Percentiles rank a stretch among this genome's conserved stretches.
These are phyloP conservation scores for Dendrophyllia cribrosa DNA, from an alignment of 64 coral and sea anemone species.

Conservation along the genomic window DNA sequence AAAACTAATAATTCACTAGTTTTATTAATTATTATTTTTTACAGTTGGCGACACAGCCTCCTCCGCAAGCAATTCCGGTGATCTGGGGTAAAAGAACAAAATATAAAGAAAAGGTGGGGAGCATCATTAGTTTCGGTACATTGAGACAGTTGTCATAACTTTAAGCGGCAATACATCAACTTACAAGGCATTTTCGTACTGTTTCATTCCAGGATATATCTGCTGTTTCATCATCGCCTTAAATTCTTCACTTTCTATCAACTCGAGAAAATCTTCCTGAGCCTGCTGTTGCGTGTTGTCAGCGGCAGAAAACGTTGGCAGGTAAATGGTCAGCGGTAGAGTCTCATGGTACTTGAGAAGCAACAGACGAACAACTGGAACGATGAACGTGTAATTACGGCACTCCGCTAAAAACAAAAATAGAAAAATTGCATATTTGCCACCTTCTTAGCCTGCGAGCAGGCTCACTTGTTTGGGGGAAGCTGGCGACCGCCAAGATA, in stretches of 20 bases:
- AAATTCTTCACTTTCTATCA: slow-evolving; percentile 86
- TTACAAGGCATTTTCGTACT: slow-evolving; percentile 89
- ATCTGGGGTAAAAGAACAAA: too few species aligned
- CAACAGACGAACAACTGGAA: slow-evolving; percentile 87
- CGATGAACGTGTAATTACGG: slow-evolving; percentile 88
- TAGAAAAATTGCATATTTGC: background rate
- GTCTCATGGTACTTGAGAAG: slow-evolving; percentile 79
- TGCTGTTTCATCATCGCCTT: slow-evolving; percentile 96
- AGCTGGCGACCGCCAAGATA: too few species aligned
- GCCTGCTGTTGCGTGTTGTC: slow-evolving; percentile 56
- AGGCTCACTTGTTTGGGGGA: too few species aligned
- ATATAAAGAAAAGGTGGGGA: too few species aligned
- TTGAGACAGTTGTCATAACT: too few species aligned
- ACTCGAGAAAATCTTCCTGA: slow-evolving; percentile 83
- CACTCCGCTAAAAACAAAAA: slow-evolving; percentile 62
- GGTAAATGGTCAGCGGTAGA: slow-evolving; percentile 90
- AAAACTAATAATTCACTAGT: too few species aligned
- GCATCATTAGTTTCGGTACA: too few species aligned
- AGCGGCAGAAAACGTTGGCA: slow-evolving; percentile 77
- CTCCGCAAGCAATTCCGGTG: too few species aligned
- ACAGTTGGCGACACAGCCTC: too few species aligned
- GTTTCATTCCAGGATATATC: slow-evolving; percentile 87
- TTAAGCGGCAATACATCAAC: background rate
- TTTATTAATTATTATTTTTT: too few species aligned
- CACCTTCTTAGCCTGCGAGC: too few species aligned